Evolutionary conservation across 2,888 invertebrate genomes (phyloP).

Genomic region (Rhynchonema sp.): DNA sequence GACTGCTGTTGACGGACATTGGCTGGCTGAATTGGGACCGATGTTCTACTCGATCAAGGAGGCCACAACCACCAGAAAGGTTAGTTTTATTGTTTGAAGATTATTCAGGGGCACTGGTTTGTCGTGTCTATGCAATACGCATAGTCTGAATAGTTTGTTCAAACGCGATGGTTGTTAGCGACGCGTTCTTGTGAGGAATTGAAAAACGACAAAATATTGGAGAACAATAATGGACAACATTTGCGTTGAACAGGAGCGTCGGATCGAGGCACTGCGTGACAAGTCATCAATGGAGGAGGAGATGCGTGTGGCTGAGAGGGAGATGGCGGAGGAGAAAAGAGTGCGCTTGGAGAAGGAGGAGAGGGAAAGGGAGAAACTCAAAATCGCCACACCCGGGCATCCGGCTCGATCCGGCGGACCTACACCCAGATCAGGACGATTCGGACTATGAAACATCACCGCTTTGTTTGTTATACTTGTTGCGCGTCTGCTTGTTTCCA

Average conservation of each 20-base stretch:
- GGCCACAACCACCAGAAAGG: background rate
- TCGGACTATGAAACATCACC: no score
- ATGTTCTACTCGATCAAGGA: constrained; percentile 63
- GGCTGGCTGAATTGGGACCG: constrained; percentile 93
- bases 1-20: constrained; percentile 90
- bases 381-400: background rate
- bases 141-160: no score
- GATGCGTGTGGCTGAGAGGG: constrained; percentile 16
- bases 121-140: no score
- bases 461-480: no score
- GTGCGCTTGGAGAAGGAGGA: background rate
- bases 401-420: no score
- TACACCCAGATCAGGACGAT: no score
- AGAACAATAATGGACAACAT: background rate
- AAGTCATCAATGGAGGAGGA: constrained; percentile 23
- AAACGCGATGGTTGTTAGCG: no score
- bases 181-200: background rate
- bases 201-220: background rate
- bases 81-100: background rate
- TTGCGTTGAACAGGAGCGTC: background rate
- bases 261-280: constrained; percentile 5
- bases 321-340: background rate
- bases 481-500: no score
- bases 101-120: background rate
- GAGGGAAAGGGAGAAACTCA: background rate